Base-by-base conservation (phyloP, 2,797 vertebrate species). In the Brachymystax lenok region DNA sequence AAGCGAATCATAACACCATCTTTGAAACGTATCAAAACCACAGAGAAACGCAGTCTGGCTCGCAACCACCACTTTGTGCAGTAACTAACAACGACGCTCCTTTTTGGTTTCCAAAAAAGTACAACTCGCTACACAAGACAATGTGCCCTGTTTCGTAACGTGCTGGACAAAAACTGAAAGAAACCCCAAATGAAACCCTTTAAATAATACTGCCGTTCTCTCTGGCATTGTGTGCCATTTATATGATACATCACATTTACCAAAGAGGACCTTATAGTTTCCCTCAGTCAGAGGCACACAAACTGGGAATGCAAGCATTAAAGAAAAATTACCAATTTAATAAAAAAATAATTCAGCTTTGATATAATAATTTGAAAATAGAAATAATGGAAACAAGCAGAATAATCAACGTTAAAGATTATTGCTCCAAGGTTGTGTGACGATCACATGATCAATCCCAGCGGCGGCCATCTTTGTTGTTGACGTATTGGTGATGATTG, bases 401-500 rank as follows among this genome's bases (percentile, higher is more conserved):
- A 90, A 89, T 85, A 87, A 85, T 88, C 80, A 91, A 82, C 79
- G 78, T 84, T 87, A 88, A 59, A 86, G 82, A 87, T 94, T 94
- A 94, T 94, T 94, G 93, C 93, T 94, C 86, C 89, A 88, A 77
- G 33, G 67, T 30, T 78, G 82, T 77, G 33, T 86, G 81, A 59
- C 77, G 73, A 73, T 74, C 33, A 74, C 74, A 78, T 88, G 73
- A 46, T 88, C 82, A 76, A 92, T 92, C 86, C 87, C 82, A 74
- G 85, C 91, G 91, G 83, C 91, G 92, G 92, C 89, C 88, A n/a
- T 88, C 86, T 85, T 88, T 61, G 77, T 82, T 87, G 17, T 87
- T 79, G 84, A 90, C 84, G 66, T 87, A 86, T 87, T 92, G 81
- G 81, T 87, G 76, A 83, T 87, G 87, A 98, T 99, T 99, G 98